Percentiles rank a stretch among this genome's conserved stretches.
These are phyloP conservation scores for Pollenia amentaria DNA, from an alignment of 2,888 invertebrate genomes.

Conservation along the genomic window DNA sequence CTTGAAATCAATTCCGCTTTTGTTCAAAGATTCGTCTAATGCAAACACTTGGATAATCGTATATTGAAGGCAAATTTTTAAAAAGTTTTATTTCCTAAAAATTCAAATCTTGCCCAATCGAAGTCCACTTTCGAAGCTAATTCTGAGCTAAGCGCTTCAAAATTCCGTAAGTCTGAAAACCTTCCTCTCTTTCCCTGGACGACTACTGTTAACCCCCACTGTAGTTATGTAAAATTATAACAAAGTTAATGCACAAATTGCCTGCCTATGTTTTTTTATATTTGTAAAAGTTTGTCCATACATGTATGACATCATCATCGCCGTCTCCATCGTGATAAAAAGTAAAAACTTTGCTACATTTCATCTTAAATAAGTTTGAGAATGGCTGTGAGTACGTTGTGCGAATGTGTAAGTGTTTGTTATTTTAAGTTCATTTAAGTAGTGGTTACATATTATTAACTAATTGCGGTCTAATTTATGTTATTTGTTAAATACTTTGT, in stretches of 20 bases:
- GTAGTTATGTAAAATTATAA: neutral
- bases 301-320: constrained; percentile 33
- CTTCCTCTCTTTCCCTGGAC: no score
- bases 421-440: constrained; percentile 68
- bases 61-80: no score
- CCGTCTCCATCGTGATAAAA: neutral
- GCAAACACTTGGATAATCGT: no score
- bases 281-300: constrained; percentile 5
- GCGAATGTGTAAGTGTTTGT: neutral
- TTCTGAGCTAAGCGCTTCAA: no score
- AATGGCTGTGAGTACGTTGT: constrained; percentile 17
- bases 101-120: no score
- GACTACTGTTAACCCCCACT: neutral
- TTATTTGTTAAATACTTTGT: constrained; percentile 62
- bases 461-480: constrained; percentile 72
- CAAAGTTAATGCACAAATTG: constrained; percentile 25
- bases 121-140: no score
- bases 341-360: constrained; percentile 24
- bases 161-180: no score
- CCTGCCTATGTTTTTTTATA: neutral
- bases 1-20: no score
- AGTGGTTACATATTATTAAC: constrained; percentile 73
- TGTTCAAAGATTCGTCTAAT: no score
- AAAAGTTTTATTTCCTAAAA: no score
- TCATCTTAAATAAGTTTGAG: constrained; percentile 7